Evolutionary conservation across 64 coral and sea anemone genomes (phyloP), one percentile per base, ranked within the genome.

Genomic region (Pachyseris speciosa): DNA sequence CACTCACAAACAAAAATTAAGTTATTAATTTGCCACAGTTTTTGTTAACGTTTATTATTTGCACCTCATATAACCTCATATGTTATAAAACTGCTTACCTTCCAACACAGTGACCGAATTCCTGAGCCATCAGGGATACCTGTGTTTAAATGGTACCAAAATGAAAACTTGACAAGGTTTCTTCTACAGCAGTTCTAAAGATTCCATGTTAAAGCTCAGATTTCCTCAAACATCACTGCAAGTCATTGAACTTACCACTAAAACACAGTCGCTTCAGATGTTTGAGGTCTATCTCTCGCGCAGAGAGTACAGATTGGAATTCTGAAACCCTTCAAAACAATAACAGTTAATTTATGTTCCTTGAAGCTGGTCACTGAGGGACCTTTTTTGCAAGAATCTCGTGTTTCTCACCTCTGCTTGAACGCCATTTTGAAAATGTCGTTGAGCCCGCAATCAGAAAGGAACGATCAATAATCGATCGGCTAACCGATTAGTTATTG

Each of bases 81-180:
- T 55, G 51, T n/a, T n/a, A n/a, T 9, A 55, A 55, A 11, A 13
- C 17, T 17, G 20, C 51, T 5, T 28, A 91, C 88, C 75, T 84
- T 91, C 89, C 89, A 91, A 30, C 89, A 91, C 10, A 84, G 9
- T 32, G 89, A 80, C 16, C 89, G 89, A 48, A 74, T 91, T 19
- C 89, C 89, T 45, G 89, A 72, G 22, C 66, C 89, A 73, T 91
- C 89, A 31, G 89, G 89, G 47, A 91, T 91, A 10, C 89, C 89
- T 91, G 57, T 26, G 8, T 53, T 20, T 72, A 33, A 59, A 53
- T 59, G 32, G 55, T 44, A 19, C 1, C 12, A 70, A 20, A 39
- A 22, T 20, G 33, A 27, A 41, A 16, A 49, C 31, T 37, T 88
- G 5, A 88, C 38, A 88, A 3, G 45, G 9, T 2, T 4, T 45